Conservation (phyloP, 1,140 invertebrate genomes). For the Papilio xuthus region DNA sequence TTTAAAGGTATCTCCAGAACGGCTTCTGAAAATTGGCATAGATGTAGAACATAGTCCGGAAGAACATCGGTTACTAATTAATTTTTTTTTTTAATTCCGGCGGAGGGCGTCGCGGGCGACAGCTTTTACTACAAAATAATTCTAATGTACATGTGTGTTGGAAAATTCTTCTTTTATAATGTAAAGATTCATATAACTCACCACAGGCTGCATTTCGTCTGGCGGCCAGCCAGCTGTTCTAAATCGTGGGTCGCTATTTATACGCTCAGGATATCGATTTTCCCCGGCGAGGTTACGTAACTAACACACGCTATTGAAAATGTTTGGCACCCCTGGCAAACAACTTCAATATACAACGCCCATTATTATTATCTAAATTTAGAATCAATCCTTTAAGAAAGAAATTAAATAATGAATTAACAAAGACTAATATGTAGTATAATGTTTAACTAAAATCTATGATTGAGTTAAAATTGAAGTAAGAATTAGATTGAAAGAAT, state of each 20-base stretch:
- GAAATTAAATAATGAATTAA: background rate
- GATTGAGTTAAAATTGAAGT: constrained; percentile 50
- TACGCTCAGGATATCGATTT: constrained; percentile 77
- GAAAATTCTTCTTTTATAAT: background rate
- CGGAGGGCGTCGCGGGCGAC: no score
- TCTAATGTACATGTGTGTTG: background rate
- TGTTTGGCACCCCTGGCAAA: constrained; percentile 61
- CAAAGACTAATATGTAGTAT: background rate
- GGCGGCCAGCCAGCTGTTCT: constrained; percentile 75
- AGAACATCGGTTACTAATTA: no score
- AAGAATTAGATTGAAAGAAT: constrained; percentile 57
- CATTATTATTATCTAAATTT: constrained; percentile 39
- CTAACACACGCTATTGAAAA: constrained; percentile 61
- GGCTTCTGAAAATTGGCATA: no score
- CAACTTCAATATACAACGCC: constrained; percentile 44
- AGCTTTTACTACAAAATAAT: no score
- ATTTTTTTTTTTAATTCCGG: no score
- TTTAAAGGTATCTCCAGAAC: no score
- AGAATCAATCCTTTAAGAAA: background rate
- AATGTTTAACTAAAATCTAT: background rate
- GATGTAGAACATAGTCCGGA: no score
- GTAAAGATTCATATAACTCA: constrained; percentile 51
- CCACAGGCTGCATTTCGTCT: constrained; percentile 72
- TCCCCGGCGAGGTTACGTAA: constrained; percentile 76
- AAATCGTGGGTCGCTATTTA: constrained; percentile 72